phyloP scores from a whole-genome alignment of 2,797 vertebrate species.

The Percopsis omiscomaycus region DNA sequence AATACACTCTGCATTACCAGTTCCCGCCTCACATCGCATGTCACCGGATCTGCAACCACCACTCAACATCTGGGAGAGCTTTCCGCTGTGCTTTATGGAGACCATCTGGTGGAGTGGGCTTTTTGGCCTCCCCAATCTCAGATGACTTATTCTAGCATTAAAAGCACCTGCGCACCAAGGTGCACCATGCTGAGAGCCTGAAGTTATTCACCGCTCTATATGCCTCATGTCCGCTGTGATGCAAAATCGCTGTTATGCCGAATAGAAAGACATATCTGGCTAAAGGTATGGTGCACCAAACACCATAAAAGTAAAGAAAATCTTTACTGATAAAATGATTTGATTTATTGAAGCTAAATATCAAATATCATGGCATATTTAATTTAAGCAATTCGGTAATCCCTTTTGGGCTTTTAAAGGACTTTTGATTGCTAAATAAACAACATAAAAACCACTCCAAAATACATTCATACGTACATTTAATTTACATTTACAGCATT shows the following conservation, averaged over 20 bases:
- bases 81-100: constrained; percentile 65
- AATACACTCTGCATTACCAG: constrained; percentile 71
- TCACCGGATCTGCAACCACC: constrained; percentile 66
- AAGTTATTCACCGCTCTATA: constrained; percentile 51
- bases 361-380: too few species aligned
- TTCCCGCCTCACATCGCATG: constrained; percentile 64
- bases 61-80: constrained; percentile 73
- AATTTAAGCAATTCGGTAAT: not conserved
- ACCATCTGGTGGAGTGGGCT: constrained; percentile 64
- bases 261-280: constrained; percentile 30
- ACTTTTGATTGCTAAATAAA: too few species aligned
- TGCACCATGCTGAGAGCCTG: constrained; percentile 43
- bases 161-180: constrained; percentile 68
- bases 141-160: constrained; percentile 68
- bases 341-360: too few species aligned
- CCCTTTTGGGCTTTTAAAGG: too few species aligned
- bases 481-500: too few species aligned
- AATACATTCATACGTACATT: too few species aligned
- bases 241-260: constrained; percentile 37
- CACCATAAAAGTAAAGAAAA: too few species aligned
- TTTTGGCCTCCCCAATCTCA: constrained; percentile 56
- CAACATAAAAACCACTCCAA: too few species aligned
- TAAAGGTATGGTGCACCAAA: not conserved
- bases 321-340: constrained; percentile 30
- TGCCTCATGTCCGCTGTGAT: constrained; percentile 50